Evolutionary conservation across 1,140 invertebrate species (phyloP).

Genomic region (Drosophila truncata): DNA sequence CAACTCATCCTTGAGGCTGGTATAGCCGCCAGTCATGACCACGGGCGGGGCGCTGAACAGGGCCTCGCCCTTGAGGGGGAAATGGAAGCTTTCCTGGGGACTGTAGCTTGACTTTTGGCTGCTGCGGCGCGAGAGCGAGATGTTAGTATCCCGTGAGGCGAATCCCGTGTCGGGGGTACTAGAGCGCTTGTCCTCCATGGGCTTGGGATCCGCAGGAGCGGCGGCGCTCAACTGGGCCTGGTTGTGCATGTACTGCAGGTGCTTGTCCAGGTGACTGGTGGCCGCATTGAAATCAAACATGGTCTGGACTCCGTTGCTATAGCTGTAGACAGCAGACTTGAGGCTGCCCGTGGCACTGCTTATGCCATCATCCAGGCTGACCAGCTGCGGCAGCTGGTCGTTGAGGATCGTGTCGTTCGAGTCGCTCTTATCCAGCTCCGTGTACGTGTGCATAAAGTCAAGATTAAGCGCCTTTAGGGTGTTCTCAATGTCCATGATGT

Average conservation of each 20-base stretch:
- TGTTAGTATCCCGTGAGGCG: constrained; percentile 81
- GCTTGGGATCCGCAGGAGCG: constrained; percentile 34
- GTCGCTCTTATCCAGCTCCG: constrained; percentile 84
- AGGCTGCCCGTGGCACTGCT: constrained; percentile 79
- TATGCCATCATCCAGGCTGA: constrained; percentile 79
- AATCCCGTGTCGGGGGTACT: constrained; percentile 84
- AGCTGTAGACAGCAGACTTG: constrained; percentile 81
- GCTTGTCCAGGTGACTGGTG: constrained; percentile 81
- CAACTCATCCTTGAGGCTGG: constrained; percentile 54
- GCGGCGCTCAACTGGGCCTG: constrained; percentile 62
- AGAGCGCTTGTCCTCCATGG: constrained; percentile 77
- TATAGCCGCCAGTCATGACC: constrained; percentile 46
- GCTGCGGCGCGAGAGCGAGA: constrained; percentile 80
- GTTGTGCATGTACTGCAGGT: constrained; percentile 81
- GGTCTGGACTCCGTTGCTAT: constrained; percentile 80
- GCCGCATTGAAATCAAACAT: constrained; percentile 84
- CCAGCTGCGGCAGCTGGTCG: constrained; percentile 73
- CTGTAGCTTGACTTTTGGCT: constrained; percentile 85
- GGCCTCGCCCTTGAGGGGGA: constrained; percentile 69
- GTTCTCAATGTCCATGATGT: constrained; percentile 84
- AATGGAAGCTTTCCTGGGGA: constrained; percentile 80
- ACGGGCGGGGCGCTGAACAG: constrained; percentile 64
- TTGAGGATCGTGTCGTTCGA: constrained; percentile 84
- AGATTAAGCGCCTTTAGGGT: constrained; percentile 82
- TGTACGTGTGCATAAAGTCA: constrained; percentile 85